A percentile compares a stretch with the other conserved stretches of the same genome.
phyloP scores from a whole-genome alignment of 2,888 invertebrate species.

The Physocephala rufipes region DNA sequence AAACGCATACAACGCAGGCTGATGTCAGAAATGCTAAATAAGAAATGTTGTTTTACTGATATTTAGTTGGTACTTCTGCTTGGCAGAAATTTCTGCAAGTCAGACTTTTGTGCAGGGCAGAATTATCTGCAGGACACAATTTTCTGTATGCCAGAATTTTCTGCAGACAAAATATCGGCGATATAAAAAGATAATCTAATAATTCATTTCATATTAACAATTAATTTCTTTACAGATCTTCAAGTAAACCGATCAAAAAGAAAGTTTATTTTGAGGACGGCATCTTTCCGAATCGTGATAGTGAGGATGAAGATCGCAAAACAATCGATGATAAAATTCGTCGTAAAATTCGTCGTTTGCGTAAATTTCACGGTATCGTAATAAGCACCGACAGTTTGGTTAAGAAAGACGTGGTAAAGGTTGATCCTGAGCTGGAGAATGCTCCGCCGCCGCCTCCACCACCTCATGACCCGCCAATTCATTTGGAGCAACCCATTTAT shows the following conservation, averaged over 20 bases:
- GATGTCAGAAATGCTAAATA: too few relatives aligned
- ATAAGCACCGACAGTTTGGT: conserved; percentile 40
- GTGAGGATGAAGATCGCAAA: conserved; percentile 59
- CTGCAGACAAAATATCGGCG: too few relatives aligned
- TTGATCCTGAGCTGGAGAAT: conserved; percentile 47
- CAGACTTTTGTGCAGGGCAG: neutral
- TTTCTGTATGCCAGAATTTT: too few relatives aligned
- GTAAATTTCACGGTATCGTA: conserved; percentile 48
- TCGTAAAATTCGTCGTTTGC: conserved; percentile 50
- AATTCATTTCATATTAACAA: neutral
- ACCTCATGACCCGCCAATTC: conserved; percentile 51
- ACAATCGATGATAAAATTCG: conserved; percentile 52
- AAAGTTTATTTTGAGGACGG: conserved; percentile 61
- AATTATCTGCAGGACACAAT: too few relatives aligned
- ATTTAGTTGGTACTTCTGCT: neutral
- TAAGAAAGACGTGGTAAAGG: conserved; percentile 47
- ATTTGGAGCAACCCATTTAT: conserved; percentile 56
- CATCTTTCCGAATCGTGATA: conserved; percentile 59
- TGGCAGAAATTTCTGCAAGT: neutral
- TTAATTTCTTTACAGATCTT: neutral
- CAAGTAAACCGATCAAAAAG: conserved; percentile 43
- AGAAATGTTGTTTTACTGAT: neutral
- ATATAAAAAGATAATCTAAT: too few relatives aligned
- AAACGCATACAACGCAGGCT: too few relatives aligned
- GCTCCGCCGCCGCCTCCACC: conserved; percentile 57